phyloP scores from a whole-genome alignment of 2,113 vertebrate species.

The Pycnonotus jocosus region DNA sequence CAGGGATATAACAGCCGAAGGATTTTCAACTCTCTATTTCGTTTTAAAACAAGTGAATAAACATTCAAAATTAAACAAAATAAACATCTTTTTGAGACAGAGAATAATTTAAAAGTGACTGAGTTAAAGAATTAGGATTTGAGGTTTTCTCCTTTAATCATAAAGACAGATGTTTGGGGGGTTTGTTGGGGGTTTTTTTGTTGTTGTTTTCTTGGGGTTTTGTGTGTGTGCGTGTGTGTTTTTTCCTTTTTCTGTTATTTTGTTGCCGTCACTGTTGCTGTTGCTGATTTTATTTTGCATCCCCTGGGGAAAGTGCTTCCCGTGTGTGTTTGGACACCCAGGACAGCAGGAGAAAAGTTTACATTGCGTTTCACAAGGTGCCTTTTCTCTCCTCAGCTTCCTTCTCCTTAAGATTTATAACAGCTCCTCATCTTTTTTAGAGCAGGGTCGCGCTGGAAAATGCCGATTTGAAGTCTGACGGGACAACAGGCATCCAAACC shows the following conservation, averaged over 20 bases:
- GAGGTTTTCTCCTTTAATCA: neutral
- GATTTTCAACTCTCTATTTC: neutral
- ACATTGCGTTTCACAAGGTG: neutral
- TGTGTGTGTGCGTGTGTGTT: rapidly evolving
- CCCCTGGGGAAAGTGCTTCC: neutral
- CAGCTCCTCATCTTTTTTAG: neutral
- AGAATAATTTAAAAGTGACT: neutral
- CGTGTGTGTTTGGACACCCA: neutral
- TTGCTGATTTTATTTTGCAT: neutral
- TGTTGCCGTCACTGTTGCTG: neutral
- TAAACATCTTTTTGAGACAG: neutral
- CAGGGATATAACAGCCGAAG: neutral
- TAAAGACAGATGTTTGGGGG: rapidly evolving
- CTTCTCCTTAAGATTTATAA: neutral
- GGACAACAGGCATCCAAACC: neutral
- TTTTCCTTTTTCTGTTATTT: neutral
- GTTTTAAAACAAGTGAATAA: neutral
- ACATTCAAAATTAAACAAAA: neutral
- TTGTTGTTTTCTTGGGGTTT: neutral
- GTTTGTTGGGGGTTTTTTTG: rapidly evolving
- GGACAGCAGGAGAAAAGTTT: neutral
- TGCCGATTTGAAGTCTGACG: neutral
- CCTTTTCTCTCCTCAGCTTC: neutral
- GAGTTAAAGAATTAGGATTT: neutral
- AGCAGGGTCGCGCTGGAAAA: neutral